Evolutionary conservation across 2,888 invertebrate genomes (phyloP), one percentile per base, ranked within the genome.

Genomic region (Helicoverpa assulta): DNA sequence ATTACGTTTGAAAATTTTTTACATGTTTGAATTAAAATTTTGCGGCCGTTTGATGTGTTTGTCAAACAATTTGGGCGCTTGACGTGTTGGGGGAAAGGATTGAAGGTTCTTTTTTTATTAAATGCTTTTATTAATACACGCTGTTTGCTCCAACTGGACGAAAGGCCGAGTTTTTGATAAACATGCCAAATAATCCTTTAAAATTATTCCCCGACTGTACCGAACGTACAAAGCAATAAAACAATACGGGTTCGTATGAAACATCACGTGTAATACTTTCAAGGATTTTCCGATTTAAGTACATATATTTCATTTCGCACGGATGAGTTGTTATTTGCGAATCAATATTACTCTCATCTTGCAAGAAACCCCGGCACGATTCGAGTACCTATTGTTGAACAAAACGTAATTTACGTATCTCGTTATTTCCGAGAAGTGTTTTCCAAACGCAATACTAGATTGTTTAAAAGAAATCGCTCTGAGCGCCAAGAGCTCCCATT

Each of bases 371-470:
- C 67, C 66, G 76, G 78, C 75, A 80, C 73, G 73, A 64, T 74
- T 82, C 76, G 67, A 85, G 78, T 85, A 74, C 72, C 79, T 75
- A 84, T 85, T 85, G 78, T 83, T 71, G 70, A 76, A 76, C 70
- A 81, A 85, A 87, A 84, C 78, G 76, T 83, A 86, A 86, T 84
- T 86, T 85, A 85, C 86, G 77, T 84, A 83, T 81, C 82, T 86
- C 86, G 83, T 86, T 84, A 84, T 87, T 81, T 82, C 70, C 54
- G 55, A 76, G 80, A 84, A 85, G 81, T 81, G 80, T 81, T 86
- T 85, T 81, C 67, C 80, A 72, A 86, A 86, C 73, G 64, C 77
- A 82, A 78, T 82, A 70, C 73, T 78, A 75, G 74, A 76, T 85
- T 80, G 73, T 81, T 85, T 80, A 78, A 84, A 85, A 86, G 77